Evolutionary conservation across 2,113 vertebrate genomes (phyloP), one percentile per base, ranked within the genome.

Genomic region (Podarcis cretensis): DNA sequence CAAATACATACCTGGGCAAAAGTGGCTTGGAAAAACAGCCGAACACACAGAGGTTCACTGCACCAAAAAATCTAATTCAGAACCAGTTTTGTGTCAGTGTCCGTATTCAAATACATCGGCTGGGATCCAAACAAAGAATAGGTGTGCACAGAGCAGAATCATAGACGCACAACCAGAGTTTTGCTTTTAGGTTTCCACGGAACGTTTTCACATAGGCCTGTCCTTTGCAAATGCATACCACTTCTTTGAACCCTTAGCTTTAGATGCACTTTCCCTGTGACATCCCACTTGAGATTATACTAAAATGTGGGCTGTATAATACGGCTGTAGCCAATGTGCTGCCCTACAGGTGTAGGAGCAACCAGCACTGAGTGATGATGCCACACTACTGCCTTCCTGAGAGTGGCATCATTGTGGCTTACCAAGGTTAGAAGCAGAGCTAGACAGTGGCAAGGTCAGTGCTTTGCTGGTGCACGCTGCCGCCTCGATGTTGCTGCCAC

Each of bases 1-100:
- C 27, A 86, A 71, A 92, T 87, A 43, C 59, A 10, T 78, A 23
- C 74, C 30, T 92, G 89, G 89, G 59, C 76, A 40, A 75, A 85
- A 18, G 83, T 40, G 57, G 32, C 37, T 74, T 87, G 43, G 78
- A 90, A 54, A 54, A 54, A 68, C 21, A 87, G 30, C 1, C 5
- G 1, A 20, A 78, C 27, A 3, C 32, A 0, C 32, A 3, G 83
- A 32, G 32, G 91, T 76, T 71, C 77, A 80, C 32, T 57, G n/a
- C 48, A 37, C 66, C 59, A 81, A 81, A 81, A 80, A 79, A 20
- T 73, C 79, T 81, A 5, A 32, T 68, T 27, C 37, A 65, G 76
- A 65, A 74, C 43, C 16, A 73, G n/a, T 65, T 74, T 73, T 59
- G 30, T 32, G 76, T 78, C 16, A 5, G 18, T 66, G 32, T 82